Evolutionary conservation across 2,797 vertebrate genomes (phyloP).

Genomic region (Taeniopygia guttata): DNA sequence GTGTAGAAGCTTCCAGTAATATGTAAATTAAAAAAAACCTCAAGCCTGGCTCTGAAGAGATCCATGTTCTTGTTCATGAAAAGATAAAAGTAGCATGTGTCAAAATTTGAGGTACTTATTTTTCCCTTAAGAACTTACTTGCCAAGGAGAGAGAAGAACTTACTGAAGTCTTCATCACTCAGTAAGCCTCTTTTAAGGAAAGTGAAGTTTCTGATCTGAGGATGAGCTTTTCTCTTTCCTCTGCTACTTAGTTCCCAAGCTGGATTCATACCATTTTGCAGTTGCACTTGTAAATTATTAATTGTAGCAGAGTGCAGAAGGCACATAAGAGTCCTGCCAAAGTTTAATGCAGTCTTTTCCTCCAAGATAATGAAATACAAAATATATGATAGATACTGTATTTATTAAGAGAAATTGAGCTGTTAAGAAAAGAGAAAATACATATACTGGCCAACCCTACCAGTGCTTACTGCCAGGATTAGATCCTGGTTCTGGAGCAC

Average conservation of each 20-base stretch:
- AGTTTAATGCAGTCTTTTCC: background rate
- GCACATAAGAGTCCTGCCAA: background rate
- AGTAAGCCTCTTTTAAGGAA: background rate
- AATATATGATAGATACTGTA: background rate
- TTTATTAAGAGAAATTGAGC: background rate
- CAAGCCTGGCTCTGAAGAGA: background rate
- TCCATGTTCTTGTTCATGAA: background rate
- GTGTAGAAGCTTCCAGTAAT: background rate
- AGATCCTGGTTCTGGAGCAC: background rate
- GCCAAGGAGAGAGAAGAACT: background rate
- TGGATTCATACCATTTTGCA: background rate
- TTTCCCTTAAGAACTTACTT: background rate
- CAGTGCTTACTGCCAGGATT: background rate
- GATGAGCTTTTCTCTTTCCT: slow-evolving; percentile 24
- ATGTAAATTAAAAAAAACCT: background rate
- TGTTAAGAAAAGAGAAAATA: background rate
- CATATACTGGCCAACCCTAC: background rate
- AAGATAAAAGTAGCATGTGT: background rate
- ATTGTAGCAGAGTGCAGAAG: background rate
- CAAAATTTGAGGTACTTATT: background rate
- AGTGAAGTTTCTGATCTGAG: background rate
- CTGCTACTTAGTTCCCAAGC: background rate
- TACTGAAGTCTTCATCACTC: background rate
- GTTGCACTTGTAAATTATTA: background rate
- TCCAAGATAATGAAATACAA: background rate